Base-by-base conservation (phyloP, 2,888 invertebrate species). In the Aporophyla nigra region DNA sequence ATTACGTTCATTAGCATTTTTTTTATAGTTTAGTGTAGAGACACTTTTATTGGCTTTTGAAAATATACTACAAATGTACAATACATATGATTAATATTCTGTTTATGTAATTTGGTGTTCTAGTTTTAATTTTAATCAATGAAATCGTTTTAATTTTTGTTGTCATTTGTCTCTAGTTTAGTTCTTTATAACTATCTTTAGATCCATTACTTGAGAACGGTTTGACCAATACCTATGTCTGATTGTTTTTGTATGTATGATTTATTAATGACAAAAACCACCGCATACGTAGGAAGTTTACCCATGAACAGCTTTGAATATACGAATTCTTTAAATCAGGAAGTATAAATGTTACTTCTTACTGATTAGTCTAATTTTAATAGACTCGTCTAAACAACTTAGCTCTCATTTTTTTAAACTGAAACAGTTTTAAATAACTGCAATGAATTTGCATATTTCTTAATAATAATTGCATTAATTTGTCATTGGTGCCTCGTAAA, bases 391-490 rank as follows among this genome's bases (percentile, higher is more conserved):
- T 5, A 49, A 49, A 63, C 16, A 3, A 27, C 24, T n/a, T 24
- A 12, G 1, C 5, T 74, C 14, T 43, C 5, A 21, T n/a, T 58
- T 58, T 51, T 54, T 43, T 4, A 27, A 24, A 46, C n/a, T 62
- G 16, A 54, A 16, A 3, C 0, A 4, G 21, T 21, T 77, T 56
- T 56, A 43, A 61, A n/a, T 24, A 58, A 10, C 2, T 51, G 51
- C 58, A 66, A 3, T 21, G 12, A 3, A 74, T 69, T 70, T 75
- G n/a, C 33, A 75, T 81, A 53, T 14, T 61, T 61, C 3, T 10
- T n/a, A 1, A 54, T 70, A 70, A 56, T 40, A 21, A 53, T 19
- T 74, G 53, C 63, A 53, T 80, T 78, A 67, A 67, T 72, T 51
- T 43, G 2, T 10, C 6, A 68, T 56, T 49, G 19, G 56, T 14